phyloP scores from a whole-genome alignment of 1,140 invertebrate species.

The Drosophila kurseongensis region DNA sequence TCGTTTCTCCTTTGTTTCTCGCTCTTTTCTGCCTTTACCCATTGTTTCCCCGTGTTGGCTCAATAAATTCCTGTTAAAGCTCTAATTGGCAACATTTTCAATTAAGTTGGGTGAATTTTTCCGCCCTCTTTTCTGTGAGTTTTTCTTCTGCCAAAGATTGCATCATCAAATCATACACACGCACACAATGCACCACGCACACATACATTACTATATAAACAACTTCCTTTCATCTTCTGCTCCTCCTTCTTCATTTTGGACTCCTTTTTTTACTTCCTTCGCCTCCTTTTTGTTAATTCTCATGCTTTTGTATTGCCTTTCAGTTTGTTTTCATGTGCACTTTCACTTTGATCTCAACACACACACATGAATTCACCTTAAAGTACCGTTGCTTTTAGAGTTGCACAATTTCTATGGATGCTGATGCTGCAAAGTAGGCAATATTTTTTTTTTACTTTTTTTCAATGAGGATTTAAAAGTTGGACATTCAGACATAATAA shows the following conservation, averaged over 20 bases:
- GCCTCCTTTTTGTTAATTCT: neutral
- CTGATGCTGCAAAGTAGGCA: neutral
- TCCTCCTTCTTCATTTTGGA: conserved; percentile 1
- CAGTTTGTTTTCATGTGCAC: conserved; percentile 24
- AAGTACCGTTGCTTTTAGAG: conserved; percentile 9
- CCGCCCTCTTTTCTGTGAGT: neutral
- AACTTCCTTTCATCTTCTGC: conserved; percentile 9
- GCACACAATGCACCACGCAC: neutral
- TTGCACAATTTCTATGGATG: neutral
- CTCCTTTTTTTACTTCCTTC: neutral
- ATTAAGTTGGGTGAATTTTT: conserved; percentile 27
- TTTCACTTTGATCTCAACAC: conserved; percentile 31
- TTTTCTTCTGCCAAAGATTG: conserved; percentile 13
- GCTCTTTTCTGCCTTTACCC: neutral
- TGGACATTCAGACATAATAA: too few relatives aligned
- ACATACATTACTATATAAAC: neutral
- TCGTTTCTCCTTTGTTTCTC: neutral
- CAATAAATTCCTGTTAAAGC: conserved; percentile 41
- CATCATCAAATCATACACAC: conserved; percentile 24
- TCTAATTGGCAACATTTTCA: conserved; percentile 42
- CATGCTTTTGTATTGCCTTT: conserved; percentile 3
- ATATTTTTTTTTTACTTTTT: neutral
- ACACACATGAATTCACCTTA: conserved; percentile 13
- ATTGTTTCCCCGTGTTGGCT: conserved; percentile 2
- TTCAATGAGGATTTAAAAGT: neutral